Evolutionary conservation across 2,113 vertebrate species (phyloP), one percentile per base, ranked within the genome.

Genomic region (Capreolus pygargus): DNA sequence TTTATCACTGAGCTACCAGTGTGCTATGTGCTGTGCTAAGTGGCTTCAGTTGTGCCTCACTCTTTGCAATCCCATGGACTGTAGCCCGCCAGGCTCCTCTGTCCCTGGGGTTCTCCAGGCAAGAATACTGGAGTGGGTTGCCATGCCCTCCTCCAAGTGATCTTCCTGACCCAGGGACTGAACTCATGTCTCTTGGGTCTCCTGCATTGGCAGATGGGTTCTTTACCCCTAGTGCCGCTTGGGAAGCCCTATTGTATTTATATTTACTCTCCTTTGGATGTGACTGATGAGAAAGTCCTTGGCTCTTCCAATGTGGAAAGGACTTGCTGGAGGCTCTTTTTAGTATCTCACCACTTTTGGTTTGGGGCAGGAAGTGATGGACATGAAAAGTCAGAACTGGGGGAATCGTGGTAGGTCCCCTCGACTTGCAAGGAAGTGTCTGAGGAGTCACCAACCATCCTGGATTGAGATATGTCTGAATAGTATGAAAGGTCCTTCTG

Each of bases 341-440:
- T 45, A 5, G 10, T 28, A 13, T 36, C 90, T 61, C 7, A 11
- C 19, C 70, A 28, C 55, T 55, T 86, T 81, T 79, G 25, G 19
- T n/a, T 13, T 55, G 36, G 1, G 74, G 45, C 0, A 81, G 3
- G 0, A 89, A 96, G 1, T 36, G 58, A 14, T 89, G 95, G 61
- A 94, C 30, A n/a, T 88, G 54, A 0, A 25, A 45, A 25, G 45
- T 0, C 0, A 45, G 47, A 64, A 74, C 67, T 86, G 84, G 94
- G 2, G 2, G 54, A 30, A 47, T 33, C 45, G 0, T 27, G 43
- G 0, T 23, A 50, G 1, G 23, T 1, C 0, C 27, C 0, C 0
- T 97, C 33, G 0, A 87, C 87, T 0, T 98, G 98, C 0, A 70
- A 10, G 30, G 86, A 23, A n/a, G 86, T 55, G 23, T 64, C 76